A percentile compares a stretch with the other conserved stretches of the same genome.
phyloP scores from a whole-genome alignment of 1,140 invertebrate genomes.

The Thaumatotibia leucotreta region DNA sequence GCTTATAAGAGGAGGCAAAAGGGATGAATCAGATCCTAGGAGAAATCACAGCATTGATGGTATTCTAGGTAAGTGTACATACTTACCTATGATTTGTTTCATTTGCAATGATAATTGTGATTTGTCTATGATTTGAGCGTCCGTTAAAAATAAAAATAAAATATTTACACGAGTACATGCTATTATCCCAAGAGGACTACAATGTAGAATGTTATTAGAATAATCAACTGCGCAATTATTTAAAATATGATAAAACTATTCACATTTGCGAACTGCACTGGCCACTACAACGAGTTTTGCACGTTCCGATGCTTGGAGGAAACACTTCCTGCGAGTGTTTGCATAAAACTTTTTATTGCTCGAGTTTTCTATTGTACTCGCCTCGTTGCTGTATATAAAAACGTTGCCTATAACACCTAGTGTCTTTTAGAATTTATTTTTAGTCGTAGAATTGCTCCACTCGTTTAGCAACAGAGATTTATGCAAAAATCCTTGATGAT shows the following conservation, averaged over 20 bases:
- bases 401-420: neutral
- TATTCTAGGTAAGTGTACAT: conserved; percentile 84
- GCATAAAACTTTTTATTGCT: conserved; percentile 57
- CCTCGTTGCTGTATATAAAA: conserved; percentile 13
- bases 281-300: conserved; percentile 25
- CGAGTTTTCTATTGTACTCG: conserved; percentile 36
- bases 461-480: conserved; percentile 28
- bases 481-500: conserved; percentile 35
- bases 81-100: conserved; percentile 57
- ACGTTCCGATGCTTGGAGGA: conserved; percentile 34
- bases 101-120: conserved; percentile 22
- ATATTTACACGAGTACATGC: too few relatives aligned
- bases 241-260: neutral
- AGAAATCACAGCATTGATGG: conserved; percentile 94
- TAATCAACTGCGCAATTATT: neutral
- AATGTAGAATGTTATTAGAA: too few relatives aligned
- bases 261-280: neutral
- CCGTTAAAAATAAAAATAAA: conserved; percentile 4
- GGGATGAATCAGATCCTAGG: conserved; percentile 81
- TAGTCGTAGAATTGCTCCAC: neutral
- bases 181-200: too few relatives aligned
- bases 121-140: conserved; percentile 30
- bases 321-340: conserved; percentile 32
- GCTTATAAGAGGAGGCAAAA: conserved; percentile 85
- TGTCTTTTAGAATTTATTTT: neutral